Base-by-base conservation (phyloP, 2,797 vertebrate genomes). In the Sparus aurata region DNA sequence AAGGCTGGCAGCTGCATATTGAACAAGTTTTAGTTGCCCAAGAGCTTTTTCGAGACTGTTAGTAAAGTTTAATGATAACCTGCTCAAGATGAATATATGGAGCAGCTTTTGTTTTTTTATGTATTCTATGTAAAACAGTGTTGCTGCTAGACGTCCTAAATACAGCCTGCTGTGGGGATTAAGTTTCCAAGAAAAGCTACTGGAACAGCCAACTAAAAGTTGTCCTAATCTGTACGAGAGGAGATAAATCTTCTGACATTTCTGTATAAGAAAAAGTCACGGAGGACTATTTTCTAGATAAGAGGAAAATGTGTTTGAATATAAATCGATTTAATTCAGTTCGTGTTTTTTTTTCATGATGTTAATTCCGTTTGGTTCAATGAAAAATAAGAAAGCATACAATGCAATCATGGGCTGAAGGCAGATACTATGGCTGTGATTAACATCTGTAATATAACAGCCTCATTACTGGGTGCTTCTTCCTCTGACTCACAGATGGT, bases 401-500 rank as follows among this genome's bases (percentile, higher is more conserved):
- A 74, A 73, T 46, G 71, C 49, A 75, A 50, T 79, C 47, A 52
- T 30, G 18, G 61, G 47, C 73, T 66, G 47, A 69, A 55, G 38
- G 34, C 62, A 52, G 62, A 66, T 61, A 41, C 52, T 30, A 53
- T 43, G 17, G 27, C 54, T 45, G 27, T 62, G 59, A 82, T 77
- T 69, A 73, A 60, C 55, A 73, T 77, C 66, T 63, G 38, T 64
- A 67, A 69, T 69, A 62, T 17, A 30, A 71, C 58, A 71, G 64
- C 53, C 43, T n/a, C 34, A 38, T 72, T 52, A 74, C 49, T 59
- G 64, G 57, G 30, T 25, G 20, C 49, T 34, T 65, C 27, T 69
- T 52, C 22, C 41, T 74, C 52, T 75, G 59, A 80, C 58, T 83
- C 63, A 69, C 52, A 87, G 73, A 63, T 22, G 18, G n/a, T 63